Evolutionary conservation across 1,140 invertebrate species (phyloP).

Genomic region (Musca vetustissima): DNA sequence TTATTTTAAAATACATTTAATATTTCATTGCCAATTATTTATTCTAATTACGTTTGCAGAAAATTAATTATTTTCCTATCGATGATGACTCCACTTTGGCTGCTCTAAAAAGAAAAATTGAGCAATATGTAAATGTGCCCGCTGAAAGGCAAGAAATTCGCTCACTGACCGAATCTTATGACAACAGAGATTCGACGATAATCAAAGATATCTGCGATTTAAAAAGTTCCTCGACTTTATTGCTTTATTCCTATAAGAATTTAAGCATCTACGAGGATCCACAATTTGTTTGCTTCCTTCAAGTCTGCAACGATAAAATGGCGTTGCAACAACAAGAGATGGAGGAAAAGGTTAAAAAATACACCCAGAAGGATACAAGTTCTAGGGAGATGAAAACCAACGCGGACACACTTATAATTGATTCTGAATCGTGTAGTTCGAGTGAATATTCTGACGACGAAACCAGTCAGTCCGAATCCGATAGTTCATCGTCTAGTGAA

Average conservation of each 20-base stretch:
- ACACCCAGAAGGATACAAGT: not conserved
- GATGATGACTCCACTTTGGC: not conserved
- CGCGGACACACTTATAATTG: too few relatives aligned
- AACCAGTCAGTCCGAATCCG: too few relatives aligned
- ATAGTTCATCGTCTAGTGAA: too few relatives aligned
- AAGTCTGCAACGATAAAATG: slow-evolving; percentile 9
- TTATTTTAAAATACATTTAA: not conserved
- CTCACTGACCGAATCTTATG: not conserved
- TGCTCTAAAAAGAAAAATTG: slow-evolving; percentile 8
- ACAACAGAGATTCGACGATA: too few relatives aligned
- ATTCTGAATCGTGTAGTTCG: too few relatives aligned
- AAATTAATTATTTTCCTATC: not conserved
- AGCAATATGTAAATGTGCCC: slow-evolving; percentile 9
- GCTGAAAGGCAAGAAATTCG: not conserved
- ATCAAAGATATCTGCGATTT: not conserved
- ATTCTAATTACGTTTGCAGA: not conserved
- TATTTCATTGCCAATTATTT: not conserved
- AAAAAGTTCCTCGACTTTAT: not conserved
- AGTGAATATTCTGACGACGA: too few relatives aligned
- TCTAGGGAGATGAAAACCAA: too few relatives aligned
- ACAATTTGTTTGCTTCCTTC: slow-evolving; percentile 11
- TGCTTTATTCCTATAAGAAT: slow-evolving; percentile 15
- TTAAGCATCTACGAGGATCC: not conserved
- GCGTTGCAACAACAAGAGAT: not conserved
- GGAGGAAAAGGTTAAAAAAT: not conserved